Base-by-base conservation (phyloP, 2,797 vertebrate genomes). In the Neostethus bicornis region DNA sequence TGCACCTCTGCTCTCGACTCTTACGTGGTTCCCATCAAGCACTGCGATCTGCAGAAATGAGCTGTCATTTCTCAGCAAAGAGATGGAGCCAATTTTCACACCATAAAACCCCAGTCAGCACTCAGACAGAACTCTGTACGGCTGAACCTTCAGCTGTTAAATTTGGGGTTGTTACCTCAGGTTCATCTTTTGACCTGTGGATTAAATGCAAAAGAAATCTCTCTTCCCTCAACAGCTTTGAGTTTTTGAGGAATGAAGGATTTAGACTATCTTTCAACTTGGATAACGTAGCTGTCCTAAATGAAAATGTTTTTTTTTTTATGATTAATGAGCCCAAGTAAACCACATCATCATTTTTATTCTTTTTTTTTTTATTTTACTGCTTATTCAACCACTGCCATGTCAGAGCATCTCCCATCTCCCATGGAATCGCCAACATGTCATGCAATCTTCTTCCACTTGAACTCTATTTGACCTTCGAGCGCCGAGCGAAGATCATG, bases 391-490 rank as follows among this genome's bases (percentile, higher is more conserved):
- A 48, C 35, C 62, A 14, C 57, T 51, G 29, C 70, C 69, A 64
- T 54, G 38, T 63, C 54, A 44, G 38, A 51, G 56, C 68, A 25
- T 62, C 65, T 35, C 35, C 66, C 77, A 81, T 84, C 52, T 42
- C 34, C 75, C 78, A 75, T 39, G 8, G 48, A 74, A 75, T 65
- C 28, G n/a, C 43, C 42, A 52, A 67, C 60, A 70, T 51, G 45
- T 65, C 69, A 66, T 34, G 25, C 51, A 42, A 24, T 54, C 9
- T 50, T 46, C 45, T 46, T 48, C 58, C 58, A 48, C 64, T 60
- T 76, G 78, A 85, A 81, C 86, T 82, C 45, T n/a, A 1, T 13
- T 49, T 69, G 77, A 85, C 83, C 80, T 14, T 21, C 56, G n/a
- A 70, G 55, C 48, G 41, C 42, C 13, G 28, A 69, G 37, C 49